These are phyloP conservation scores for Gnatocerus cornutus DNA, from an alignment of 2,888 invertebrate genomes.

Conservation along the genomic window DNA sequence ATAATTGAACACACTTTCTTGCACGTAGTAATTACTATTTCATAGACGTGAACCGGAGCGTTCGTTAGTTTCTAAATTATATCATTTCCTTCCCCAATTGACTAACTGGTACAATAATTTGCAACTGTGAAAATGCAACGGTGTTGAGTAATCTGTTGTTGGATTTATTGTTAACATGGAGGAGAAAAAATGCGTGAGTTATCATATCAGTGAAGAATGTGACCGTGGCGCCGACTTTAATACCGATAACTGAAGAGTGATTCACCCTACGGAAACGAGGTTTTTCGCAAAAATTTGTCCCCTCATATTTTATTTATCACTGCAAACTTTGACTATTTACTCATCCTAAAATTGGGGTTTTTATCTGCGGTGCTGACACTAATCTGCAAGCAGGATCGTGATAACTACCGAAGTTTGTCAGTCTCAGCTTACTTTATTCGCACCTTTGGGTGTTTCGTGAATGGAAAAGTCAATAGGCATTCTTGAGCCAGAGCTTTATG, in stretches of 20 bases:
- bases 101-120: slow-evolving; percentile 19
- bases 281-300: neutral
- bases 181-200: slow-evolving; percentile 12
- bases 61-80: slow-evolving; percentile 27
- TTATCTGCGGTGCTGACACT: too few relatives aligned
- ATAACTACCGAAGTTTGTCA: neutral
- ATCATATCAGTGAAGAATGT: slow-evolving; percentile 34
- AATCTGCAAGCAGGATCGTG: too few relatives aligned
- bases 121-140: slow-evolving; percentile 14
- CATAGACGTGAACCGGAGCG: slow-evolving; percentile 26
- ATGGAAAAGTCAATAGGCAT: slow-evolving; percentile 19
- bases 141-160: slow-evolving; percentile 21
- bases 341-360: too few relatives aligned
- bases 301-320: too few relatives aligned
- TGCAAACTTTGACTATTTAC: too few relatives aligned
- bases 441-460: neutral
- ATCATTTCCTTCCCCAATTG: slow-evolving; percentile 38
- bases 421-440: slow-evolving; percentile 2
- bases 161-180: slow-evolving; percentile 12
- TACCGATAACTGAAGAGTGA: slow-evolving; percentile 3
- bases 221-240: slow-evolving; percentile 26
- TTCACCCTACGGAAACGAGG: neutral
- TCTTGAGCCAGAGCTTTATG: slow-evolving; percentile 13
- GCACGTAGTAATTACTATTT: slow-evolving; percentile 21
- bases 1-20: slow-evolving; percentile 32